Base-by-base conservation (phyloP, 1,140 invertebrate species). In the Branchinecta lindahli region DNA sequence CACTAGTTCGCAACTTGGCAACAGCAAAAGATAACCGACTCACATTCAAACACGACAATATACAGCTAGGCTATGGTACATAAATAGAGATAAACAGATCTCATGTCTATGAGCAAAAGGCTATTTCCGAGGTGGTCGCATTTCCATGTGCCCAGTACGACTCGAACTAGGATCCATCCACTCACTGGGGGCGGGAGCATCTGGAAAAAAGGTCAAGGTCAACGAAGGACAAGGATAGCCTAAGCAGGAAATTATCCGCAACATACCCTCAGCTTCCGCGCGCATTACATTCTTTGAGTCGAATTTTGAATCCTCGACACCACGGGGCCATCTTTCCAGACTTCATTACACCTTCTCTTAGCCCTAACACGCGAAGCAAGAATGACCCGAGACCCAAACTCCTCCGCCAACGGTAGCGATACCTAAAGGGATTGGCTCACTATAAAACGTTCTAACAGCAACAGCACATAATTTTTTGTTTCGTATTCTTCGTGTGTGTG, bases 71-170 rank as follows among this genome's bases (percentile, higher is more conserved):
- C 46, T 8, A 8, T 68, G 20, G 44, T 68, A 46, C 44, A 33
- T 68, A 4, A 18, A 45, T 18, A 45, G 20, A 45, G 8, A 33
- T 33, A 33, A 33, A 33, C 33, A 33, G 33, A 33, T 33, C 33
- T 33, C 33, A 33, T 33, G 33, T 33, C 33, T 33, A 33, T 33
- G 33, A 33, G 33, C 33, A 33, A 33, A 33, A 5, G 33, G 45
- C 69, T 47, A 45, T 52, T 69, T 47, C 52, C 69, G 44, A 15
- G 47, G 68, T 66, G 66, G 70, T 66, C 45, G 66, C 70, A 71
- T 71, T 33, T 71, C 70, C 47, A 71, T 71, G 45, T 67, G 66
- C 18, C 66, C 45, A 8, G 20, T 46, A 7, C 70, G 67, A 71
- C 68, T 66, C 8, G 15, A 66, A 70, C 66, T 44, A 18, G 65